phyloP scores from a whole-genome alignment of 2,113 vertebrate genomes.

The Syrmaticus mikado region DNA sequence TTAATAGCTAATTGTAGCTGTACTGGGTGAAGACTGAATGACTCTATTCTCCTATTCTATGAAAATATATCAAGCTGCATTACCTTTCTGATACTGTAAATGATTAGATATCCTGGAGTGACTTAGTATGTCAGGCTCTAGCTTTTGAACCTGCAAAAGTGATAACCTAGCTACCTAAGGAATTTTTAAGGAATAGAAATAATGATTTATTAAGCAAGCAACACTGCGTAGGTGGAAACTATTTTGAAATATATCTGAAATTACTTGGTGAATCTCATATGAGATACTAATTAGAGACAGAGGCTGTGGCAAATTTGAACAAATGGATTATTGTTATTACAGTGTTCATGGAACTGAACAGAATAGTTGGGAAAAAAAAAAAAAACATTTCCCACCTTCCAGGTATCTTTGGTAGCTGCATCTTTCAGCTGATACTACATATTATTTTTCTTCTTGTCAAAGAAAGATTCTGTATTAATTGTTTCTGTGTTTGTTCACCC shows the following conservation, averaged over 20 bases:
- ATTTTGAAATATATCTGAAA: neutral
- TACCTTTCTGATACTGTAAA: neutral
- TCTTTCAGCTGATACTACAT: neutral
- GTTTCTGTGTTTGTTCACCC: neutral
- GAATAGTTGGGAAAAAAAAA: neutral
- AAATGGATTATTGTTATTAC: neutral
- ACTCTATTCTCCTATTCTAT: neutral
- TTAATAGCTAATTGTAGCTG: neutral
- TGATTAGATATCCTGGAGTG: neutral
- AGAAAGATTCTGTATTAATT: neutral
- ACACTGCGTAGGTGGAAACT: neutral
- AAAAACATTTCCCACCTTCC: neutral
- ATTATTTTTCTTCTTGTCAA: neutral
- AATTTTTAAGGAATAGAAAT: neutral
- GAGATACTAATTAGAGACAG: neutral
- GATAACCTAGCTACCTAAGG: neutral
- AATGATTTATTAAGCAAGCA: neutral
- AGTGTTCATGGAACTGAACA: neutral
- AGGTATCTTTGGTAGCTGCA: neutral
- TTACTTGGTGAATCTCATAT: neutral
- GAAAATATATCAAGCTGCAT: neutral
- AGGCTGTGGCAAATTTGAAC: neutral
- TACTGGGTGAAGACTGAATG: neutral
- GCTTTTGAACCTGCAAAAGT: neutral
- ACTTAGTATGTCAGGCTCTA: neutral